These are phyloP conservation scores for Tragulus kanchil DNA, from an alignment of 2,113 vertebrate species.

Conservation along the genomic window DNA sequence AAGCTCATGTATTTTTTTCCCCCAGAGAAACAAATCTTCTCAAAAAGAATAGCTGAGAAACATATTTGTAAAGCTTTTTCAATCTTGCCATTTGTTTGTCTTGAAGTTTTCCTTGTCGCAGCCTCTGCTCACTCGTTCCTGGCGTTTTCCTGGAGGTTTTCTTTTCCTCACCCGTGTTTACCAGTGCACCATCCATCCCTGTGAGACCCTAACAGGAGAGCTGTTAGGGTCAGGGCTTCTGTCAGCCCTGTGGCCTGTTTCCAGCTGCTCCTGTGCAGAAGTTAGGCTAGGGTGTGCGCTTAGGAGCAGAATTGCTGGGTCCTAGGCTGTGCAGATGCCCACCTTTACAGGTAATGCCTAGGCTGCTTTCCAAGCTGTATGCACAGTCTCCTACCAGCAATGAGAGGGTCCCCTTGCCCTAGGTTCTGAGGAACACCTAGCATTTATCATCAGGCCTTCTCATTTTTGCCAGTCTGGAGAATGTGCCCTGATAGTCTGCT, in stretches of 20 bases:
- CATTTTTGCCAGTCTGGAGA: fast-evolving
- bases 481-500: fast-evolving
- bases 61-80: neutral
- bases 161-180: too few species aligned
- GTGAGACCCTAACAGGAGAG: fast-evolving
- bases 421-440: too few species aligned
- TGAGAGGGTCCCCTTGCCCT: too few species aligned
- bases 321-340: fast-evolving
- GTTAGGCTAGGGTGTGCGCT: neutral
- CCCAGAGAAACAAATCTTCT: neutral
- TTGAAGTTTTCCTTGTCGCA: too few species aligned
- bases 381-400: neutral
- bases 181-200: fast-evolving
- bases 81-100: neutral
- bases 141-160: neutral
- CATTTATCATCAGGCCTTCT: fast-evolving
- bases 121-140: neutral
- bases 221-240: neutral
- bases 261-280: fast-evolving
- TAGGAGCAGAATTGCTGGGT: neutral
- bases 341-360: too few species aligned
- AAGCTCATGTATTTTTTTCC: neutral
- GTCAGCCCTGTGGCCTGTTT: too few species aligned
- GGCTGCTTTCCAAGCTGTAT: neutral
- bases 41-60: neutral